A percentile compares a stretch with the other conserved stretches of the same genome.
These are phyloP conservation scores for Colistium nudipinnis DNA, from an alignment of 2,113 vertebrate species.

Conservation along the genomic window DNA sequence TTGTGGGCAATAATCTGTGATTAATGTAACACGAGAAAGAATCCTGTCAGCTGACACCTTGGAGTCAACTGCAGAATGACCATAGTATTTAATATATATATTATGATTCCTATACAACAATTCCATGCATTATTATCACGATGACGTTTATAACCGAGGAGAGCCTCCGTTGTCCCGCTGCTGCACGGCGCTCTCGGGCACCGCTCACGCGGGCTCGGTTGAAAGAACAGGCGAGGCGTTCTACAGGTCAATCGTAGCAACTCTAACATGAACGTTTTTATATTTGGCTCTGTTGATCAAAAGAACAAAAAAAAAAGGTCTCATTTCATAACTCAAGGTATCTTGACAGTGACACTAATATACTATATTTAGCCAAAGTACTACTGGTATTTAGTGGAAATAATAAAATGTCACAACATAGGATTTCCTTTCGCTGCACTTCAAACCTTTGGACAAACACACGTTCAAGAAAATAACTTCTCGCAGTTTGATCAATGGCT, in stretches of 20 bases:
- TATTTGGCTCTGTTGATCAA: slow-evolving; percentile 48
- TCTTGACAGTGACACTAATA: slow-evolving; percentile 15
- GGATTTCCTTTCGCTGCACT: slow-evolving; percentile 35
- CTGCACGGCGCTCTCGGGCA: slow-evolving; percentile 20
- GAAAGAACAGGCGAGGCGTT: slow-evolving; percentile 42
- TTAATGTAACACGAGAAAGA: slow-evolving; percentile 10
- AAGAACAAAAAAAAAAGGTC: slow-evolving; percentile 11
- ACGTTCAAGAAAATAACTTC: slow-evolving; percentile 50
- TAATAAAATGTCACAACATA: slow-evolving; percentile 17
- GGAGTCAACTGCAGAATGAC: slow-evolving; percentile 42
- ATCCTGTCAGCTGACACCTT: slow-evolving; percentile 18
- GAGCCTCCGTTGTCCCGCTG: background rate
- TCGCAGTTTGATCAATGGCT: slow-evolving; percentile 21
- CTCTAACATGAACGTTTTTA: slow-evolving; percentile 21
- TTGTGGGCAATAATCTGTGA: background rate
- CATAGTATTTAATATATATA: slow-evolving; percentile 60
- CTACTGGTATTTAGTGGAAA: slow-evolving; percentile 10
- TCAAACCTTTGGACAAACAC: slow-evolving; percentile 38
- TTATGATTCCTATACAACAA: slow-evolving; percentile 43
- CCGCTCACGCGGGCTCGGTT: slow-evolving; percentile 24
- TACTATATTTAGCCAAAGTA: slow-evolving; percentile 16
- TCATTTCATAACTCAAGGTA: slow-evolving; percentile 6
- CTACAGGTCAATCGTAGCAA: slow-evolving; percentile 31
- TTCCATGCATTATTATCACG: slow-evolving; percentile 57
- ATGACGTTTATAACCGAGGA: slow-evolving; percentile 26